phyloP scores from a whole-genome alignment of 2,888 invertebrate species.

The Tenthredo amoena region DNA sequence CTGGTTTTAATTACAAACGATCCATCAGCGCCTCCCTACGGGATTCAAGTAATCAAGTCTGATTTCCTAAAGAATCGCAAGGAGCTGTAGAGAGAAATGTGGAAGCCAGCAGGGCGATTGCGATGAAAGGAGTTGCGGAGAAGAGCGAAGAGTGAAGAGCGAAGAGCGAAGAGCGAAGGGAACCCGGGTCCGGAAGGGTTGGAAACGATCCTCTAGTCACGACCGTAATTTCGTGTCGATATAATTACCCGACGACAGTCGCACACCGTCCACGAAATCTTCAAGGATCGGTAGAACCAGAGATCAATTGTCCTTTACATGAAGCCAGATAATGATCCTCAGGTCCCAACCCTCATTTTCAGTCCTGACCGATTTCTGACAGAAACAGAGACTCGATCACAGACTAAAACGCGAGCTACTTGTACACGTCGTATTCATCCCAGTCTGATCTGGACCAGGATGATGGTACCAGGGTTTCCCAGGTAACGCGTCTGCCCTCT shows the following conservation, averaged over 20 bases:
- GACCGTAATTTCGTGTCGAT: slow-evolving; percentile 47
- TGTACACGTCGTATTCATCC: slow-evolving; percentile 8
- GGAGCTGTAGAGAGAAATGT: slow-evolving; percentile 64
- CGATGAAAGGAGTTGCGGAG: slow-evolving; percentile 42
- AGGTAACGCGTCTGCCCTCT: slow-evolving; percentile 68
- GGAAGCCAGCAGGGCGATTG: slow-evolving; percentile 49
- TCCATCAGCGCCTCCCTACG: slow-evolving; percentile 70
- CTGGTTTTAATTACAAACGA: slow-evolving; percentile 69
- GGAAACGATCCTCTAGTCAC: slow-evolving; percentile 33
- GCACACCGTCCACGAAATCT: neutral
- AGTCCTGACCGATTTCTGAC: slow-evolving; percentile 3
- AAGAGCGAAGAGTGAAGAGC: neutral
- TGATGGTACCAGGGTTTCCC: slow-evolving; percentile 65
- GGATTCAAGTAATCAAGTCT: slow-evolving; percentile 71
- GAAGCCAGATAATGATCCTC: neutral
- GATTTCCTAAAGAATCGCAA: slow-evolving; percentile 70
- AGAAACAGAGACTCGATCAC: slow-evolving; percentile 2
- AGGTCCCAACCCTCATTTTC: neutral
- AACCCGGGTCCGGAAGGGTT: slow-evolving; percentile 26
- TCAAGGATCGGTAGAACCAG: slow-evolving; percentile 4
- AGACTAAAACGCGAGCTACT: neutral
- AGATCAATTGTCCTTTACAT: slow-evolving; percentile 25
- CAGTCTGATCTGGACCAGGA: slow-evolving; percentile 16
- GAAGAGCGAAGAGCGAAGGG: neutral
- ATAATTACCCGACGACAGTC: slow-evolving; percentile 47